A percentile compares a stretch with the other conserved stretches of the same genome.
These are phyloP conservation scores for Microplitis manilae DNA, from an alignment of 2,888 invertebrate genomes.

Conservation along the genomic window DNA sequence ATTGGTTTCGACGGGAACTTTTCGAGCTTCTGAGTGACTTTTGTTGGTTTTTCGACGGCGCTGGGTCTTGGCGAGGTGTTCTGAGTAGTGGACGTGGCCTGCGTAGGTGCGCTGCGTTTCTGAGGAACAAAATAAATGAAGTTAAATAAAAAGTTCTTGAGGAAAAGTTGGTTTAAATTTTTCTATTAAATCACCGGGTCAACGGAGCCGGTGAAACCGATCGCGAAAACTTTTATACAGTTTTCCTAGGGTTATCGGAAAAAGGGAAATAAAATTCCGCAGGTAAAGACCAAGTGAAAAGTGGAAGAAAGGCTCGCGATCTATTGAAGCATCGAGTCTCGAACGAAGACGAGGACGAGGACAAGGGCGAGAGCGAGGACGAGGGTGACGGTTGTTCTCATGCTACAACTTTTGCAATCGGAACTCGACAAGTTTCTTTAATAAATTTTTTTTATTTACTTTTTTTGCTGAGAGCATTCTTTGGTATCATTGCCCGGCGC, in stretches of 20 bases:
- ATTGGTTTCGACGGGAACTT: not conserved
- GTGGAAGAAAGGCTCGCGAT: slow-evolving; percentile 32
- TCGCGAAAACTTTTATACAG: slow-evolving; percentile 4
- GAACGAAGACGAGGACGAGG: slow-evolving; percentile 12
- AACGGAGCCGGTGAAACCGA: slow-evolving; percentile 5
- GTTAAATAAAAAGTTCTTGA: not conserved
- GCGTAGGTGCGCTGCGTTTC: slow-evolving; percentile 21
- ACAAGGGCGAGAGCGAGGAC: not conserved
- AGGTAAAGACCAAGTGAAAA: slow-evolving; percentile 20
- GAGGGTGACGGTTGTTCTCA: slow-evolving; percentile 26
- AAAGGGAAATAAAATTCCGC: slow-evolving; percentile 1
- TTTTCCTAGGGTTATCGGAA: not conserved
- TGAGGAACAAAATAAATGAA: slow-evolving; percentile 4
- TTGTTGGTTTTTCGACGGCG: not conserved
- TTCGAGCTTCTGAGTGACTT: not conserved
- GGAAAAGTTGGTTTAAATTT: not conserved
- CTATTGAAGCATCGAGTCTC: slow-evolving; percentile 35
- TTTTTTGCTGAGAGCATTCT: slow-evolving; percentile 17
- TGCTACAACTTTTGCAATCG: slow-evolving; percentile 52
- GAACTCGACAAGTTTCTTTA: slow-evolving; percentile 41
- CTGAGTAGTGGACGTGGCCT: not conserved
- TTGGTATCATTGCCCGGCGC: slow-evolving; percentile 31
- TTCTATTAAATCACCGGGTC: slow-evolving; percentile 3
- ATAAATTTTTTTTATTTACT: slow-evolving; percentile 17
- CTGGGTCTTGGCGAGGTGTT: not conserved